Evolutionary conservation across 2,888 invertebrate genomes (phyloP), one percentile per base, ranked within the genome.

Genomic region (Sinohyriopsis cumingii): DNA sequence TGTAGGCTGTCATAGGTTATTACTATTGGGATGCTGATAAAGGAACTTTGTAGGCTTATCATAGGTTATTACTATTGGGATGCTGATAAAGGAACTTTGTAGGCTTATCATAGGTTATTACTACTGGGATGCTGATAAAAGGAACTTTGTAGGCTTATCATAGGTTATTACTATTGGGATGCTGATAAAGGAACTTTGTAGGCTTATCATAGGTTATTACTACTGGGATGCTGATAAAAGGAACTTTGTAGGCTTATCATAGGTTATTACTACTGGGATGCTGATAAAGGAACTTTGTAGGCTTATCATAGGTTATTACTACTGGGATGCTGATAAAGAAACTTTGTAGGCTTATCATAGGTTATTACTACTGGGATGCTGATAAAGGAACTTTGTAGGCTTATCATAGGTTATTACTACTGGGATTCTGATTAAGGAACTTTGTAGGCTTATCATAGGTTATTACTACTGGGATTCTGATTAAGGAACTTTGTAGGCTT

Each of bases 21-120:
- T 22, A 22, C 55, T 15, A 33, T 33, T 33, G 9, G 33, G 33
- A 33, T 33, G 33, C 33, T 33, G 33, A 7, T 33, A 7, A 33
- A 33, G 5, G 7, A 33, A 33, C 33, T 33, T 28, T n/a, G 19
- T 0, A 24, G 24, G 61, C n/a, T 63, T 56, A 12, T n/a, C 55
- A 33, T 63, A 68, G 57, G 24, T 62, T 20, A 5, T 54, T 22
- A 22, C 55, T 5, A 33, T 5, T 33, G 7, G 33, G 33, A 33
- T 33, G 33, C 33, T 33, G 33, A 6, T 33, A 7, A 33, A n/a
- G n/a, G n/a, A n/a, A n/a, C n/a, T n/a, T n/a, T n/a, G n/a, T 0
- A 28, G 28, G 28, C 25, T 25, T 25, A 25, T 25, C 77, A 79
- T 67, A 84, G 84, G n/a, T n/a, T n/a, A n/a, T n/a, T n/a, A n/a